Conservation (phyloP, 2,888 invertebrate species). For the Drosophila neonasuta region DNA sequence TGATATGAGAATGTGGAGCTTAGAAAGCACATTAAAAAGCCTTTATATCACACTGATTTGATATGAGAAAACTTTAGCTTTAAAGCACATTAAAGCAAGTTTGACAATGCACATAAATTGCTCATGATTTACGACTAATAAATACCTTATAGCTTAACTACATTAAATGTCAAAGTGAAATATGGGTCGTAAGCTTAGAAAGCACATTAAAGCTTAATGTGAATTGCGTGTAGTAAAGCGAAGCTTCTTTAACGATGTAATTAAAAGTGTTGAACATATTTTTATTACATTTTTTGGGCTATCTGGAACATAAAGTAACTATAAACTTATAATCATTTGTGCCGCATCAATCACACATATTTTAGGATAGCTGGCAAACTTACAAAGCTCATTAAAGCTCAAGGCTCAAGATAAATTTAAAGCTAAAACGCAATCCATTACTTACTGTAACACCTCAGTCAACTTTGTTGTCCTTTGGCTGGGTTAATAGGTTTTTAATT, state of each 20-base stretch:
- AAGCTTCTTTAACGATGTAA: not conserved
- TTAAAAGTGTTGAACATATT: not conserved
- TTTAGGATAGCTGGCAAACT: too few relatives aligned
- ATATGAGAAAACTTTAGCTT: not conserved
- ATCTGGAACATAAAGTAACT: too few relatives aligned
- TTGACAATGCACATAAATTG: not conserved
- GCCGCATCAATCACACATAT: too few relatives aligned
- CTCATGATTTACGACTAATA: not conserved
- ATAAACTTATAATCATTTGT: too few relatives aligned
- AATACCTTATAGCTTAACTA: not conserved
- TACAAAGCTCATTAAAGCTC: not conserved
- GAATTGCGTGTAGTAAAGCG: not conserved
- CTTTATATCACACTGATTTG: not conserved
- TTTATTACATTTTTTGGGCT: too few relatives aligned
- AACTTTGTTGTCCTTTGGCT: not conserved
- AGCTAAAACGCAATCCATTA: not conserved
- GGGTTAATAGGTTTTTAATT: constrained; percentile 13
- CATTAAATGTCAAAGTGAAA: not conserved
- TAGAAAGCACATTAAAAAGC: too few relatives aligned
- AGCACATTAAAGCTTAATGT: not conserved
- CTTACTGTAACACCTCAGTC: not conserved
- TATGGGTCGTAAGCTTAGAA: not conserved
- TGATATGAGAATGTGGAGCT: too few relatives aligned
- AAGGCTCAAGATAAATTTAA: not conserved
- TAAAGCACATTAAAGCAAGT: too few relatives aligned